phyloP scores from a whole-genome alignment of 2,797 vertebrate genomes.

The Nothura maculosa region DNA sequence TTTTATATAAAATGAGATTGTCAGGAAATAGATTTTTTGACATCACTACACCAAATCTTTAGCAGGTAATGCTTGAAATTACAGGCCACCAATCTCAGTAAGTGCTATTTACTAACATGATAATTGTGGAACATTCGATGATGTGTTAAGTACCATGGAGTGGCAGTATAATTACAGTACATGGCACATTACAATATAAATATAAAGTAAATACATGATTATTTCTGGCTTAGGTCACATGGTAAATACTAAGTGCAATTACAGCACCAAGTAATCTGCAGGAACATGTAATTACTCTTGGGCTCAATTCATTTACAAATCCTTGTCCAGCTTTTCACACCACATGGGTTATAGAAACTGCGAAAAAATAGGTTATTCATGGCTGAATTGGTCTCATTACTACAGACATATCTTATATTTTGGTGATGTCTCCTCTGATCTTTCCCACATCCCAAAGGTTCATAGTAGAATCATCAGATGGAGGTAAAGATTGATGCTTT shows the following conservation, averaged over 20 bases:
- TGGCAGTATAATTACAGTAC: conserved; percentile 80
- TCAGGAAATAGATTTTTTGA: conserved; percentile 33
- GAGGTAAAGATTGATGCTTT: not conserved
- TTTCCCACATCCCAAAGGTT: not conserved
- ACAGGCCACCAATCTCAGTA: conserved; percentile 50
- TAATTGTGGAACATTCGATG: conserved; percentile 78
- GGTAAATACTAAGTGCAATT: conserved; percentile 78
- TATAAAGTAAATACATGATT: conserved; percentile 81
- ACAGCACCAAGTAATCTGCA: conserved; percentile 70
- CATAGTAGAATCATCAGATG: not conserved
- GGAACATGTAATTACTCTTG: conserved; percentile 77
- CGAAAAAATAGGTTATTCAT: conserved; percentile 61
- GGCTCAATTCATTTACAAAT: conserved; percentile 77
- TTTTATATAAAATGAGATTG: not conserved
- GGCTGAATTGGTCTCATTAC: conserved; percentile 5
- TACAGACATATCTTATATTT: not conserved
- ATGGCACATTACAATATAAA: conserved; percentile 79
- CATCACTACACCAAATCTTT: conserved; percentile 41
- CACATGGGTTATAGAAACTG: conserved; percentile 20
- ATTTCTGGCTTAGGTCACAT: conserved; percentile 78
- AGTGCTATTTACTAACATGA: conserved; percentile 78
- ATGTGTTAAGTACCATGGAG: conserved; percentile 79
- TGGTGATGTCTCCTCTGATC: not conserved
- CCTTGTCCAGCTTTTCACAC: conserved; percentile 72
- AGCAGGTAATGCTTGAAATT: conserved; percentile 72